Evolutionary conservation across 1,140 invertebrate species (phyloP), one percentile per base, ranked within the genome.

Genomic region (Dinothrombium tinctorium): DNA sequence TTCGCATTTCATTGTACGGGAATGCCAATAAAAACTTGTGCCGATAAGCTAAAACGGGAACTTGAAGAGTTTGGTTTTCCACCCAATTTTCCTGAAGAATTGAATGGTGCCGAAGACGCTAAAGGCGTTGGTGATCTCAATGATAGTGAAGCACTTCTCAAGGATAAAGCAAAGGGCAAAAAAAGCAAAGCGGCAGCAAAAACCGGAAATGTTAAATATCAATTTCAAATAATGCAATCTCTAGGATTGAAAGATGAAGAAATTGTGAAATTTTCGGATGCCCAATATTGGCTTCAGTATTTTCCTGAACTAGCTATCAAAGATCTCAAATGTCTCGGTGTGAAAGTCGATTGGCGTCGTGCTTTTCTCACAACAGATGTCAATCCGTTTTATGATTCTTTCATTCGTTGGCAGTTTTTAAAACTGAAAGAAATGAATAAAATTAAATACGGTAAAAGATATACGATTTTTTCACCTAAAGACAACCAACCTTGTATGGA

Each of bases 401-500:
- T 99, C 63, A 74, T 98, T 8, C 67, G 74, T 31, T 99, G 94
- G 92, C 90, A 96, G 59, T 99, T 89, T 57, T 57, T 76, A 41
- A 73, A 74, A 47, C 61, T 99, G n/a, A 83, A 80, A 55, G 69
- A 73, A 42, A 66, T 69, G 42, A 78, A 83, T 43, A 92, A 89
- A 61, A 73, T 96, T 24, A 73, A 83, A 58, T 99, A 84, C 68
- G 94, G 94, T 21, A 98, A 98, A 63, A 66, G 94, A 39, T 84
- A 96, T 53, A 90, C 89, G 9, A 84, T 99, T 47, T 99, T 74
- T 61, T 96, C 90, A 1, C 89, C 90, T 2, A 72, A 78, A 52
- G 92, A 98, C 63, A 74, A 76, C 24, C 94, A 99, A 57, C 92
- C 94, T 2, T 99, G 94, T 57, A 98, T 99, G 94, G 94, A 99